phyloP scores from a whole-genome alignment of 2,888 invertebrate species.

The Drosophila setosimentum region DNA sequence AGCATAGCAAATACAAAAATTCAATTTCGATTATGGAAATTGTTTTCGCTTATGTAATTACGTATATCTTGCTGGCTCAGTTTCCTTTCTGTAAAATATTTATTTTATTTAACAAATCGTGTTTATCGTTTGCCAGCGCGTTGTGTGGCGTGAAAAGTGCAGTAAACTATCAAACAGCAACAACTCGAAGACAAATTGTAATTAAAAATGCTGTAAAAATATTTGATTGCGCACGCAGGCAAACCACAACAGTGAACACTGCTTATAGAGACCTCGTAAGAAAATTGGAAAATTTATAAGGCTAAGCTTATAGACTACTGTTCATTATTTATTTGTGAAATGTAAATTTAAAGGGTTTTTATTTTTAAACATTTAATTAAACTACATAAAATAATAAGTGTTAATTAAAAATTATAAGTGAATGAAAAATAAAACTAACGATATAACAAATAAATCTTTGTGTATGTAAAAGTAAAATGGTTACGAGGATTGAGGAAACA shows the following conservation, averaged over 20 bases:
- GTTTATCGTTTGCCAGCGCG: slow-evolving; percentile 41
- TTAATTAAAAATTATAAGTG: not conserved
- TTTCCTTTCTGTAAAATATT: slow-evolving; percentile 42
- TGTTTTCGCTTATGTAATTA: slow-evolving; percentile 45
- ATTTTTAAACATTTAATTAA: no score
- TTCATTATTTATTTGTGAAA: not conserved
- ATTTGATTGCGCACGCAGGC: slow-evolving; percentile 30
- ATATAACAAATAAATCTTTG: no score
- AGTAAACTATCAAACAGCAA: slow-evolving; percentile 34
- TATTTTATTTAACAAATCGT: slow-evolving; percentile 49
- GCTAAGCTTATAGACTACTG: no score
- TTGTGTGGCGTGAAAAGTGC: slow-evolving; percentile 49
- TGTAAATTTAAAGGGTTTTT: not conserved
- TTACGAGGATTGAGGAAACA: no score
- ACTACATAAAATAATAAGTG: not conserved
- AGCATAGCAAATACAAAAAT: slow-evolving; percentile 19
- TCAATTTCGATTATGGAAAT: slow-evolving; percentile 22
- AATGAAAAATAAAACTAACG: no score
- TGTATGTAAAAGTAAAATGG: no score
- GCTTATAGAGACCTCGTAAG: not conserved
- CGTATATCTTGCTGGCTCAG: slow-evolving; percentile 5
- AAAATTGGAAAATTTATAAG: not conserved
- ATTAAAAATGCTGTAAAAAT: slow-evolving; percentile 56
- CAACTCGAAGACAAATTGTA: slow-evolving; percentile 29
- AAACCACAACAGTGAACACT: slow-evolving; percentile 32